Conservation (phyloP, 2,797 vertebrate genomes). For the Champsocephalus gunnari region DNA sequence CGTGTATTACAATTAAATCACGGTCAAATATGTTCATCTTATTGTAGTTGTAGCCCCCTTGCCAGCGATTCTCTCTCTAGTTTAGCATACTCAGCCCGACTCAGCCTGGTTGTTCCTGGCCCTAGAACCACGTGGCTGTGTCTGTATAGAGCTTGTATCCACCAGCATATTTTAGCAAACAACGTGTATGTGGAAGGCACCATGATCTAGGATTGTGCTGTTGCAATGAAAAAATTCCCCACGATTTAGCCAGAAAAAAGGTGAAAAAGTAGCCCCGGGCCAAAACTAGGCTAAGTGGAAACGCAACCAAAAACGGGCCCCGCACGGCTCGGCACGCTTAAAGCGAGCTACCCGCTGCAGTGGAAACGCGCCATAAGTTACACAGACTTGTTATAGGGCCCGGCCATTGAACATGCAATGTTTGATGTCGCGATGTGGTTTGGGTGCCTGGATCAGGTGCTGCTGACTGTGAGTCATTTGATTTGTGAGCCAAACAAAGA, state of each 20-base stretch:
- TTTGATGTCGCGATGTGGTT: conserved; percentile 44
- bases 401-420: conserved; percentile 43
- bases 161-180: not conserved
- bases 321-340: no score
- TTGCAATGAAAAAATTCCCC: not conserved
- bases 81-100: no score
- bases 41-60: no score
- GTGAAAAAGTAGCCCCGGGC: no score
- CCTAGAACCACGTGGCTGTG: not conserved
- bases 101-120: no score
- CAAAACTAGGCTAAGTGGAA: no score
- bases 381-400: conserved; percentile 45
- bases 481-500: conserved; percentile 43
- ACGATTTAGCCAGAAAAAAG: no score
- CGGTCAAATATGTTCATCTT: no score
- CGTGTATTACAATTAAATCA: no score
- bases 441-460: conserved; percentile 58
- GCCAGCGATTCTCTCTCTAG: no score
- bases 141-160: conserved; percentile 2
- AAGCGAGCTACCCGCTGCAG: no score
- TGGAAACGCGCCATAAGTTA: conserved; percentile 31
- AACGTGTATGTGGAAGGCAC: conserved; percentile 10
- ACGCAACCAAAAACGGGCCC: no score
- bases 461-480: conserved; percentile 43
- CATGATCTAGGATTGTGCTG: conserved; percentile 24